Base-by-base conservation (phyloP, 2,113 vertebrate species). In the Amazona vittata region DNA sequence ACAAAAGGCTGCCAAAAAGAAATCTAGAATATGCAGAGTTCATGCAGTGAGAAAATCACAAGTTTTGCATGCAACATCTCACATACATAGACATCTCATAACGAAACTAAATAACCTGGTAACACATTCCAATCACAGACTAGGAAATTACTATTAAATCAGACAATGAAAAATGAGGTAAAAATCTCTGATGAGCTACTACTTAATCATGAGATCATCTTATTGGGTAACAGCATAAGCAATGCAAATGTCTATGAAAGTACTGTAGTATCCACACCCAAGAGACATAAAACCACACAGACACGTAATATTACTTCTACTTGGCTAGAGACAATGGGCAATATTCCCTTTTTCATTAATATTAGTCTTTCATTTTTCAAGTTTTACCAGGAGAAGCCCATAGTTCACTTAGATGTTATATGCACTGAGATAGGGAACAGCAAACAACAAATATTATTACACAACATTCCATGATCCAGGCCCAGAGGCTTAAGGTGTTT, bases 101-200 rank as follows among this genome's bases (percentile, higher is more conserved):
- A 59, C 2, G 2, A 24, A 59, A 35, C 57, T 59, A 59, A 59
- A 88, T 43, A 94, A 53, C 12, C 17, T 35, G 39, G 26, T 29
- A 90, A 79, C 57, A 41, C 31, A 33, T 43, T 71, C 52, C 73
- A 83, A 43, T 70, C 71, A 70, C 77, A 93, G 31, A 84, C 0
- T 14, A 63, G 37, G 84, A 90, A 93, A 96, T 78, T 74, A 79
- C 33, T 64, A 83, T 73, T 95, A 81, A 78, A 85, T 84, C 43
- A 83, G 78, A 46, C 29, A 74, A 53, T 46, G 77, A 86, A 71
- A 93, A 96, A 95, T 19, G 39, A 93, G 31, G 41, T 15, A 83
- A 75, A 83, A 86, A 60, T 44, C 50, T 52, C 59, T 62, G 46
- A 83, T 31, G 75, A 91, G 59, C 63, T 86, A 44, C 64, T 86